A percentile compares a stretch with the other conserved stretches of the same genome.
These are phyloP conservation scores for Chrysomela aeneicollis DNA, from an alignment of 2,888 invertebrate species.

Conservation along the genomic window DNA sequence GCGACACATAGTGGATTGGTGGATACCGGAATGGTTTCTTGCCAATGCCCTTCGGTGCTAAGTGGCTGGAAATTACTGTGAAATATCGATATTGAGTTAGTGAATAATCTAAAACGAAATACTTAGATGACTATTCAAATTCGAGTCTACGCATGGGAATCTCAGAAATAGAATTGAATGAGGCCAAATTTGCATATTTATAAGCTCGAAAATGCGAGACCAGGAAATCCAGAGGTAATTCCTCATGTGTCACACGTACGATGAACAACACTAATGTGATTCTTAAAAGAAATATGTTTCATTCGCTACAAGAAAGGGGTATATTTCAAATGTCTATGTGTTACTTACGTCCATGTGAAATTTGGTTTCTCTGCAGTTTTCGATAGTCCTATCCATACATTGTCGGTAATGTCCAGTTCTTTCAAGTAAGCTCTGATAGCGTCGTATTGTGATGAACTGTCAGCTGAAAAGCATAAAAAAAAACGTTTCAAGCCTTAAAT, in stretches of 20 bases:
- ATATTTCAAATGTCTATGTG: no score
- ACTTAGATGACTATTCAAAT: no score
- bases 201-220: not conserved
- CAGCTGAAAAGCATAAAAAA: slow-evolving; percentile 67
- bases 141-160: no score
- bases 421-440: slow-evolving; percentile 79
- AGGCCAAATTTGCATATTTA: no score
- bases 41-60: slow-evolving; percentile 76
- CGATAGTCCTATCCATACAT: slow-evolving; percentile 82
- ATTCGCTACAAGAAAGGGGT: no score
- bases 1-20: slow-evolving; percentile 75
- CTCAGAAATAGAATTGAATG: no score
- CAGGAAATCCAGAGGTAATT: no score
- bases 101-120: no score
- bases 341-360: slow-evolving; percentile 81
- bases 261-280: no score
- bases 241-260: no score
- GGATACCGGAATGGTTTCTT: slow-evolving; percentile 68
- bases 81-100: not conserved
- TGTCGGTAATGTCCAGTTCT: slow-evolving; percentile 78
- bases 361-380: slow-evolving; percentile 74
- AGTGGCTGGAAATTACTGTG: slow-evolving; percentile 68
- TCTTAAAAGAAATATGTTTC: no score
- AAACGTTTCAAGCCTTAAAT: slow-evolving; percentile 2
- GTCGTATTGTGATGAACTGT: slow-evolving; percentile 79